phyloP scores from a whole-genome alignment of 2,888 invertebrate species.

The Acrocera orbiculus region DNA sequence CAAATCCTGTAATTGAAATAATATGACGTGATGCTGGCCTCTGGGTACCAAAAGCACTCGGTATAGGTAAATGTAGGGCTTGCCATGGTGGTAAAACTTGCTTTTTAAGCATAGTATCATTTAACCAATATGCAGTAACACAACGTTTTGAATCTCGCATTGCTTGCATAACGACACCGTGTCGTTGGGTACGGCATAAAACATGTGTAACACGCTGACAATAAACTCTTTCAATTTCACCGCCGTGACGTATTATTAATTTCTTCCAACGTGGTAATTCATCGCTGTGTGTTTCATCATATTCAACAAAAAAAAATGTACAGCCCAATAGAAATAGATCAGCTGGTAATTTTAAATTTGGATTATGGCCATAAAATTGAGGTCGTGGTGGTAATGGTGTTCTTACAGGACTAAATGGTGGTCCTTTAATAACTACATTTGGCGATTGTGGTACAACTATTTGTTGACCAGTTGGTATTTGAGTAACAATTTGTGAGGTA shows the following conservation, averaged over 20 bases:
- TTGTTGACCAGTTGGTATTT: conserved; percentile 18
- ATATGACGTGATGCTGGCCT: conserved; percentile 60
- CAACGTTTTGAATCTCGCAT: conserved; percentile 46
- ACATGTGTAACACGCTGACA: conserved; percentile 81
- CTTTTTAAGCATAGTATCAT: conserved; percentile 72
- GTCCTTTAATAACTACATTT: conserved; percentile 13
- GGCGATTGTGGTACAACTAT: conserved; percentile 15
- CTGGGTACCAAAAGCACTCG: conserved; percentile 43
- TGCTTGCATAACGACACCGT: conserved; percentile 79
- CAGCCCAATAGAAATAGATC: conserved; percentile 85
- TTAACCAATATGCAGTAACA: conserved; percentile 77
- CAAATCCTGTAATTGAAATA: conserved; percentile 76
- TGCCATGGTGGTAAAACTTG: conserved; percentile 86
- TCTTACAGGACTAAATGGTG: conserved; percentile 34
- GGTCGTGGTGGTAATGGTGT: conserved; percentile 40
- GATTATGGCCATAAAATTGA: conserved; percentile 87
- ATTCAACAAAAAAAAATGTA: conserved; percentile 77
- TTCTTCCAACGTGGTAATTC: conserved; percentile 49
- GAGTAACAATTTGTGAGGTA: conserved; percentile 14
- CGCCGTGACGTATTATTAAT: conserved; percentile 63
- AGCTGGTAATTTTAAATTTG: conserved; percentile 70
- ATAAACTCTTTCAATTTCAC: conserved; percentile 73
- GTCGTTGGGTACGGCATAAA: conserved; percentile 75
- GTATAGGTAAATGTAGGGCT: conserved; percentile 76
- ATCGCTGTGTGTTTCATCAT: conserved; percentile 47